These are phyloP conservation scores for Atherix ibis DNA, from an alignment of 2,888 invertebrate species.

Conservation along the genomic window DNA sequence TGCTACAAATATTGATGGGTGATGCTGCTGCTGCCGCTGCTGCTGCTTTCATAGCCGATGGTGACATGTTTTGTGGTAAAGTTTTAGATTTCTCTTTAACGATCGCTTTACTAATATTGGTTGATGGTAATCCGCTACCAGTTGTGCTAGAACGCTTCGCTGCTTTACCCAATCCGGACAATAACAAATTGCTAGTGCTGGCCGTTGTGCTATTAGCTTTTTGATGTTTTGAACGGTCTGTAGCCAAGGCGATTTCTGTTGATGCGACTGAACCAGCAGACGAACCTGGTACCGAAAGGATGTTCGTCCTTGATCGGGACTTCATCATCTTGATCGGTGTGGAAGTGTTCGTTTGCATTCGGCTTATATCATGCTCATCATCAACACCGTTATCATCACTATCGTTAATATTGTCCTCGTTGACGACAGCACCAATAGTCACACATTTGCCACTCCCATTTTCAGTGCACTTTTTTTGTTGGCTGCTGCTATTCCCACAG, in stretches of 20 bases:
- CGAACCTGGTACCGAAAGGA: conserved; percentile 39
- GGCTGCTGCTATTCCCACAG: too few species aligned
- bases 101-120: too few species aligned
- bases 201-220: conserved; percentile 8
- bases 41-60: conserved; percentile 19
- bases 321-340: conserved; percentile 33
- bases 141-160: conserved; percentile 14
- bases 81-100: conserved; percentile 43
- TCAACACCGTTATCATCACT: conserved; percentile 25
- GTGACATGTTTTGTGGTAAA: conserved; percentile 41
- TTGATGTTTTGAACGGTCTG: conserved; percentile 6
- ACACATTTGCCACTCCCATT: too few species aligned
- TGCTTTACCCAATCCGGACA: too few species aligned
- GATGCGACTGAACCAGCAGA: too few species aligned
- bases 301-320: conserved; percentile 31
- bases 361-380: conserved; percentile 34
- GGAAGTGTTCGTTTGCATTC: conserved; percentile 33
- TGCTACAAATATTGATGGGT: conserved; percentile 7
- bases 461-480: too few species aligned
- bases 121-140: conserved; percentile 13
- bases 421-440: conserved; percentile 4
- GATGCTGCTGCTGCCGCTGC: conserved; percentile 4
- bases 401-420: conserved; percentile 32
- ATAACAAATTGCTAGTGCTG: too few species aligned
- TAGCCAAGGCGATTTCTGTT: too few species aligned